Evolutionary conservation across 1,140 invertebrate species (phyloP).

Genomic region (Euura saliciscinereae): DNA sequence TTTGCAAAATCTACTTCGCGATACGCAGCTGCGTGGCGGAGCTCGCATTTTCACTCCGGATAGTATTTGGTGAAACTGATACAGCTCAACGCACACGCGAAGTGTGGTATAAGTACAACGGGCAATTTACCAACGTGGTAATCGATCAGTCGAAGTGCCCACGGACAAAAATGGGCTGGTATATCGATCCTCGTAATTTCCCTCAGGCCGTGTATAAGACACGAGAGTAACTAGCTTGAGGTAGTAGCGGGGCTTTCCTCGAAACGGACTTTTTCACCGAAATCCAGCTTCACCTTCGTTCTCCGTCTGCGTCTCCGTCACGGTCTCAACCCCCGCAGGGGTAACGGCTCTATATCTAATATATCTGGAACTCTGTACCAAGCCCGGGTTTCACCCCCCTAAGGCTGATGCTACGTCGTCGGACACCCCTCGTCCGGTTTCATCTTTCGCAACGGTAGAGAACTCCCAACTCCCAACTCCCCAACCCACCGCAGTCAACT

Average conservation of each 20-base stretch:
- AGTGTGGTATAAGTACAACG: not conserved
- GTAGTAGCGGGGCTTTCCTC: not conserved
- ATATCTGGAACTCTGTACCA: not conserved
- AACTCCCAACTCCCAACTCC: not conserved
- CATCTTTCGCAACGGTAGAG: not conserved
- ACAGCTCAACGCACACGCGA: not conserved
- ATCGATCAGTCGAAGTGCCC: not conserved
- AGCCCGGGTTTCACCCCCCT: not conserved
- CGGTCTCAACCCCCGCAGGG: not conserved
- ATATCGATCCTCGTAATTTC: constrained; percentile 2
- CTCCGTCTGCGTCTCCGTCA: not conserved
- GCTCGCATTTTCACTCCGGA: not conserved
- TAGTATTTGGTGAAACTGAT: no score
- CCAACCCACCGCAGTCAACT: constrained; percentile 7
- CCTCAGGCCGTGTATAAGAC: not conserved
- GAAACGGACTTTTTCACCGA: not conserved
- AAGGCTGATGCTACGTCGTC: not conserved
- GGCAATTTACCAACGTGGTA: not conserved
- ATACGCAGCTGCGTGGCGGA: not conserved
- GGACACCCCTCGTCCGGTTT: constrained; percentile 2
- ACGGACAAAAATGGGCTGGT: not conserved
- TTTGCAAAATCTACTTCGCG: not conserved
- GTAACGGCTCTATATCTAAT: constrained; percentile 7
- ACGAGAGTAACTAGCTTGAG: not conserved
- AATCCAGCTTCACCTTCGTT: not conserved